These are phyloP conservation scores for Trematomus loennbergii DNA, from an alignment of 2,113 vertebrate species.

Conservation along the genomic window DNA sequence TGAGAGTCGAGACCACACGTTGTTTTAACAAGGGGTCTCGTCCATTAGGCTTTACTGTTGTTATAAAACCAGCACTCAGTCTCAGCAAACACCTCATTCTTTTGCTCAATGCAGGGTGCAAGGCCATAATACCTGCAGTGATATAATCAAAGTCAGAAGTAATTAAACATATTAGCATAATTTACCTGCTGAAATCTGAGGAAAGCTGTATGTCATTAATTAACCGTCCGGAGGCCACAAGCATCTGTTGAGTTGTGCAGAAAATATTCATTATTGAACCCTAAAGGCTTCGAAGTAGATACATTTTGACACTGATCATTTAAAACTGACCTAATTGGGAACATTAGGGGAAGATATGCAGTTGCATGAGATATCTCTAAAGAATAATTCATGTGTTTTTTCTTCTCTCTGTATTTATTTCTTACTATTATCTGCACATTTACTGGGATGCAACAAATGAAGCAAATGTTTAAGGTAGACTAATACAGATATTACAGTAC, in stretches of 20 bases:
- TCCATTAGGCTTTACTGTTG: constrained; percentile 43
- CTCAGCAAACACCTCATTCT: not conserved
- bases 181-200: constrained; percentile 24
- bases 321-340: not conserved
- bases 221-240: not conserved
- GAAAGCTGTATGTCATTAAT: constrained; percentile 7
- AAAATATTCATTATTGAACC: not conserved
- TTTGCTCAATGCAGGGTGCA: not conserved
- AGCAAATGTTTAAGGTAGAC: not conserved
- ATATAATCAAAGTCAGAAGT: not conserved
- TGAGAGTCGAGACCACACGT: constrained; percentile 35
- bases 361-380: not conserved
- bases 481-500: not conserved
- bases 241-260: not conserved
- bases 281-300: not conserved
- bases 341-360: not conserved
- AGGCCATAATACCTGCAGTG: not conserved
- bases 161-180: not conserved
- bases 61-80: constrained; percentile 29
- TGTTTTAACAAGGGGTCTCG: constrained; percentile 27
- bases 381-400: not conserved
- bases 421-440: not conserved
- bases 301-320: not conserved
- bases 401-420: no score
- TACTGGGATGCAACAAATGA: not conserved